Conservation (phyloP, 2,888 invertebrate genomes). For the Tupiocoris notatus region DNA sequence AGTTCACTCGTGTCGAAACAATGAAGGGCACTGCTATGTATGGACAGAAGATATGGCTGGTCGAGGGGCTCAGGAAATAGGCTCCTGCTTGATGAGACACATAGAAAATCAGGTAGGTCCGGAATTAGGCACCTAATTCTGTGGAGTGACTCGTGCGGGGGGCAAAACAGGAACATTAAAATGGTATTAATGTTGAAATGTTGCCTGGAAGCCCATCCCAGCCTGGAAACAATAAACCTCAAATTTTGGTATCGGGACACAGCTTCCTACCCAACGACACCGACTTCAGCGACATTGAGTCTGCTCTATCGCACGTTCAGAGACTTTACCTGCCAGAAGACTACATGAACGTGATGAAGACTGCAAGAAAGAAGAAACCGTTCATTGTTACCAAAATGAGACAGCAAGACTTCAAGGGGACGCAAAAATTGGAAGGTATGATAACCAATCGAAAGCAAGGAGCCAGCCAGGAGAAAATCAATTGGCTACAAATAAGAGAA, state of each 20-base stretch:
- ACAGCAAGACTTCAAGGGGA: too few species aligned
- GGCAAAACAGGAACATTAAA: conserved; percentile 49
- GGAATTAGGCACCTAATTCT: conserved; percentile 23
- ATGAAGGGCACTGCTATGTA: conserved; percentile 49
- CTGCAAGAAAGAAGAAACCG: too few species aligned
- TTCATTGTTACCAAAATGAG: too few species aligned
- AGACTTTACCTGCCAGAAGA: conserved; percentile 42
- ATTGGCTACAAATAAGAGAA: too few species aligned
- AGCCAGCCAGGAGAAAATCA: too few species aligned
- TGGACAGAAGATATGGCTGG: conserved; percentile 50
- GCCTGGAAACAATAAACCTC: conserved; percentile 44
- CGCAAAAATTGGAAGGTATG: too few species aligned
- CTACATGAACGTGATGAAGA: conserved; percentile 36
- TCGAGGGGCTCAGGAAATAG: conserved; percentile 50
- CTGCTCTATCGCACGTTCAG: conserved; percentile 45
- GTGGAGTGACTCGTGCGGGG: conserved; percentile 49
- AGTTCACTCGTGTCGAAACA: conserved; percentile 46
- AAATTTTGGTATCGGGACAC: conserved; percentile 47
- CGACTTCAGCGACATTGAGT: conserved; percentile 49
- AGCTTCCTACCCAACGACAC: conserved; percentile 48
- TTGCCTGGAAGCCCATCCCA: conserved; percentile 41
- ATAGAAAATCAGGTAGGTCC: too few species aligned
- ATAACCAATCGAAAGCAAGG: too few species aligned
- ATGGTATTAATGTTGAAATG: conserved; percentile 47
- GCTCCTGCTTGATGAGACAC: conserved; percentile 48